Base-by-base conservation (phyloP, 2,113 vertebrate species). In the Gobiocypris rarus region DNA sequence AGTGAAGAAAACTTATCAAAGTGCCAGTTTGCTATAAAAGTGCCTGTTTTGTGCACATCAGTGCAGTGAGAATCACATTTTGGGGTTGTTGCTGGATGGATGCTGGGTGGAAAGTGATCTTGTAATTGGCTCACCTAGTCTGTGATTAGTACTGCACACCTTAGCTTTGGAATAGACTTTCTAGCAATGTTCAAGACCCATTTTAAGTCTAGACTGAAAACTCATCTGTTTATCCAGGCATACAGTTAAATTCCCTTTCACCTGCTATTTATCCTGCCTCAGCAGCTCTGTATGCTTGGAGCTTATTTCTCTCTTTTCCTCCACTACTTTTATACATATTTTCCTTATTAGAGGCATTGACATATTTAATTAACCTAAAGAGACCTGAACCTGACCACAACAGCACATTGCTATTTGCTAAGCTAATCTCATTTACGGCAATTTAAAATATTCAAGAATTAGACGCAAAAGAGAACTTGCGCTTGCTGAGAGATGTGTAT, bases 211-310 rank as follows among this genome's bases (percentile, higher is more conserved):
- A 26, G 41, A 73, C 69, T 73, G n/a, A 48, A 73, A 45, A 24
- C 38, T 26, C 3, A 71, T 71, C 41, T 73, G n/a, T 73, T 45
- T 73, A 45, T 73, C n/a, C 69, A 45, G 69, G 41, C 38, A 71
- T 71, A 24, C 45, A 71, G 69, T 71, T 45, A 24, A 7, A 15
- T 26, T 73, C n/a, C n/a, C n/a, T 24, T 50, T 73, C 41, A 15
- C 13, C 69, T 0, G 5, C 69, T 71, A 24, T 45, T 71, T 45
- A 71, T 43, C 38, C 22, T 26, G 69, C 5, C 13, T 45, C 69
- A 26, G 38, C 41, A 71, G 41, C 69, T 71, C 69, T 2, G 6
- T 24, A 15, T 71, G 41, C 41, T 73, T 1, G 41, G 41, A 45
- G 41, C 22, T 45, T 5, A 45, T 73, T 45, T 73, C 41, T 45